Base-by-base conservation (phyloP, 2,888 invertebrate species). In the Thalpophila matura region DNA sequence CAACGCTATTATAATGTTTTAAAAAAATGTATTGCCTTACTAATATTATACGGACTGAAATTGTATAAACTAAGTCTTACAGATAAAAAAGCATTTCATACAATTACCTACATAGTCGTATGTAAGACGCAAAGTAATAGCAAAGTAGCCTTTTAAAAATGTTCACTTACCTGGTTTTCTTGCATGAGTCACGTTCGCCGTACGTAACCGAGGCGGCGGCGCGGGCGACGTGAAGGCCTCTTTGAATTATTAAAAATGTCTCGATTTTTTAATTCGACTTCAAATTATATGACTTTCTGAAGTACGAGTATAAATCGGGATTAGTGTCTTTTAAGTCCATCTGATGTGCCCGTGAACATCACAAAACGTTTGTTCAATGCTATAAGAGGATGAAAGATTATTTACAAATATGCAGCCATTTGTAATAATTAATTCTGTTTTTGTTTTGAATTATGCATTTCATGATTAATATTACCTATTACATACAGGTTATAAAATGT, bases 281-380 rank as follows among this genome's bases (percentile, higher is more conserved):
- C 87, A 90, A 93, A 90, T 92, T 91, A 91, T 91, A 90, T 83
- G 89, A 89, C 86, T 88, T 89, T 91, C 82, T 86, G 85, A 88
- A 88, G 85, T 68, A 74, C 49, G 55, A 53, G 74, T 86, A 87
- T 93, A 92, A 92, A 91, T 89, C 87, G 84, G 89, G 91, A 89
- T 95, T 93, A 95, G 86, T 91, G 94, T 93, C 92, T 66, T 81
- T 89, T 83, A 86, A 86, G 84, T 85, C 82, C 84, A 81, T 85
- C 77, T 84, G 88, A 88, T 87, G 81, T 80, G 88, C 77, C 82
- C 83, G 85, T 79, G 86, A 85, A 86, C 84, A 88, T 89, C 84
- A 88, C 84, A 89, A 91, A 92, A 90, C 91, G 87, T 92, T 91
- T 91, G 90, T 90, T 89, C 90, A 89, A 90, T 86, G 82, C 85